Evolutionary conservation across 2,113 vertebrate genomes (phyloP).

Genomic region (Neogobius melanostomus): DNA sequence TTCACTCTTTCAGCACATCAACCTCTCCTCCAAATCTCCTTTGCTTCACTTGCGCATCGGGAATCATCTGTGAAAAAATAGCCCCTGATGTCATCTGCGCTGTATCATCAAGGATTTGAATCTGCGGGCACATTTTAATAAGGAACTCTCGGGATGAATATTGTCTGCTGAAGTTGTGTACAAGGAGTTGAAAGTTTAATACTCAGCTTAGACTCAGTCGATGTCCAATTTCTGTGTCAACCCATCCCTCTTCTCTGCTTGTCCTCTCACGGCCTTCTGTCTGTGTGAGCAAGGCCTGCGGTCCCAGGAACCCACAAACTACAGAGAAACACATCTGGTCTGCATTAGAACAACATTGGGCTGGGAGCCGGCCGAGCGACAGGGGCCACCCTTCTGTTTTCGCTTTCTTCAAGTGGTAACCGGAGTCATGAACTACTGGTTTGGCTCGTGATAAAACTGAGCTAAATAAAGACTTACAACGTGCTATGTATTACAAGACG

Average conservation of each 20-base stretch:
- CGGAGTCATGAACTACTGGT: conserved; percentile 54
- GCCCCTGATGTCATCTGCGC: neutral
- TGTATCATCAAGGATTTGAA: neutral
- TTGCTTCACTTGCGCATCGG: conserved; percentile 13
- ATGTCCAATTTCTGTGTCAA: conserved; percentile 10
- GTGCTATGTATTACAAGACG: neutral
- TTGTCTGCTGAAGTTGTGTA: no score
- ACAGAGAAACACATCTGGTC: conserved; percentile 53
- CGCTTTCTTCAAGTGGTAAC: conserved; percentile 49
- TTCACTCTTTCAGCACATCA: conserved; percentile 19
- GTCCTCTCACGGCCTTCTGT: conserved; percentile 38
- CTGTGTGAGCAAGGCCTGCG: conserved; percentile 39
- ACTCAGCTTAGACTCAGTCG: neutral
- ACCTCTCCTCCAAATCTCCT: conserved; percentile 20
- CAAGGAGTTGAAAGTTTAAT: neutral
- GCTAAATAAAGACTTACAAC: conserved; percentile 8
- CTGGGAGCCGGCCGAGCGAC: conserved; percentile 27
- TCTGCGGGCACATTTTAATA: neutral
- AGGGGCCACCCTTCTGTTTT: conserved; percentile 54
- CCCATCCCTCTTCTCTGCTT: conserved; percentile 43
- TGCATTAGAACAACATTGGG: conserved; percentile 47
- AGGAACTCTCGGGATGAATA: no score
- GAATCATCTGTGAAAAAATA: neutral
- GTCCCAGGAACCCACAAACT: conserved; percentile 26
- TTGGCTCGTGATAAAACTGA: conserved; percentile 53